Conservation (phyloP, 1,140 invertebrate genomes). For the Heliconius melpomene region DNA sequence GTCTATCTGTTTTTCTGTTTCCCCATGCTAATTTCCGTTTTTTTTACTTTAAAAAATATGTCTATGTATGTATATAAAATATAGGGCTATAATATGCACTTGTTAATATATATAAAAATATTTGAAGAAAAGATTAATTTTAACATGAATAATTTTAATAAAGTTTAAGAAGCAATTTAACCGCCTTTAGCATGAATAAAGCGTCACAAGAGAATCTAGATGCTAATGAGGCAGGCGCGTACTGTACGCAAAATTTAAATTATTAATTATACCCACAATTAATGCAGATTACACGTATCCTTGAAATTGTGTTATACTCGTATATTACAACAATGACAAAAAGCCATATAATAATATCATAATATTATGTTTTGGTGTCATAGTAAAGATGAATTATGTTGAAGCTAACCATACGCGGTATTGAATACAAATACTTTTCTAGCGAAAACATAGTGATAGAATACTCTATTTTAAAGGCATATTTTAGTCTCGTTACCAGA, state of each 20-base stretch:
- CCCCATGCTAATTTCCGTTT: too few relatives aligned
- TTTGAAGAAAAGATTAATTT: not conserved
- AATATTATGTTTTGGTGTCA: not conserved
- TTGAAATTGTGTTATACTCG: not conserved
- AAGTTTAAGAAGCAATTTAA: not conserved
- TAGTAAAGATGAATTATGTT: not conserved
- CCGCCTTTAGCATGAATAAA: not conserved
- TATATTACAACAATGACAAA: not conserved
- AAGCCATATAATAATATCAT: conserved; percentile 11
- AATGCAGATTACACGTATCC: conserved; percentile 24
- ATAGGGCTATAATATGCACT: too few relatives aligned
- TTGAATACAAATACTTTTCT: too few relatives aligned
- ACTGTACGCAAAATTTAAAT: conserved; percentile 21
- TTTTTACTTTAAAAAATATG: too few relatives aligned
- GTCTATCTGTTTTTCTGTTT: too few relatives aligned
- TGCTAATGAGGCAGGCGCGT: conserved; percentile 21
- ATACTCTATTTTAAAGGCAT: too few relatives aligned
- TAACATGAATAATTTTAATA: not conserved
- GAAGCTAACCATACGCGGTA: not conserved
- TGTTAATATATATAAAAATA: too few relatives aligned
- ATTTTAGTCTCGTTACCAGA: too few relatives aligned
- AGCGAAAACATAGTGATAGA: too few relatives aligned
- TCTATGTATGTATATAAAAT: too few relatives aligned
- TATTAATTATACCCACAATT: conserved; percentile 3
- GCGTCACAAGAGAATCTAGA: conserved; percentile 11